These are phyloP conservation scores for Polypedilum pembai DNA, from an alignment of 1,140 invertebrate species.

Conservation along the genomic window DNA sequence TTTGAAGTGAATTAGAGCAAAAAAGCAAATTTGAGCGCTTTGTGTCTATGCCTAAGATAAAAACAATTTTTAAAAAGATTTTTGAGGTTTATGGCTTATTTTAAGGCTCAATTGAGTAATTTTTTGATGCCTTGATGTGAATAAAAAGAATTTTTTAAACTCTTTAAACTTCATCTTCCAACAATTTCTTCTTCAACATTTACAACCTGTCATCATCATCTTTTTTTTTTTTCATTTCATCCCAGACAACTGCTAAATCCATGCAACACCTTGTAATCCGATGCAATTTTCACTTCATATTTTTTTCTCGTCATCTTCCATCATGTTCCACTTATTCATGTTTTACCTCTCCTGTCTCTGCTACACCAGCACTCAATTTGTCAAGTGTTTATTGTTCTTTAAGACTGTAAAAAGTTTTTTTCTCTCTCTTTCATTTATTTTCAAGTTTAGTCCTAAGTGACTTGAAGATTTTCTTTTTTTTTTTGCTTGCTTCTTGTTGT, in stretches of 20 bases:
- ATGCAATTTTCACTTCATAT: background rate
- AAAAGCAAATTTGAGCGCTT: no score
- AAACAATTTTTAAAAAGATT: no score
- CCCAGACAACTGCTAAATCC: background rate
- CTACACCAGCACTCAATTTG: no score
- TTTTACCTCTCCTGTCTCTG: background rate
- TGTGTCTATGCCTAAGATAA: no score
- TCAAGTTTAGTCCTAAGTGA: no score
- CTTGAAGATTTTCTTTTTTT: no score
- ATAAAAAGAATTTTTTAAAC: background rate
- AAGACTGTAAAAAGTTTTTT: background rate
- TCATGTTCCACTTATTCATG: conserved; percentile 5
- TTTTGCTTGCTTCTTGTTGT: no score
- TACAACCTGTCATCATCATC: background rate
- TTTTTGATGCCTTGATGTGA: no score
- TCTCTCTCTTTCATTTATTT: background rate
- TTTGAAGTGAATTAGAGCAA: no score
- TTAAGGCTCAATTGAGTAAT: no score
- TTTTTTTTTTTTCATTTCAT: background rate
- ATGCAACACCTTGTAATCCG: background rate
- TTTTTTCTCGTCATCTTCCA: background rate
- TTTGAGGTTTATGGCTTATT: no score
- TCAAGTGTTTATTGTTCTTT: no score
- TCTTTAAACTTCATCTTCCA: background rate
- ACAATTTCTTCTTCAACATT: background rate